Conservation (phyloP, 2,113 vertebrate species). For the Rousettus leschenaultii region DNA sequence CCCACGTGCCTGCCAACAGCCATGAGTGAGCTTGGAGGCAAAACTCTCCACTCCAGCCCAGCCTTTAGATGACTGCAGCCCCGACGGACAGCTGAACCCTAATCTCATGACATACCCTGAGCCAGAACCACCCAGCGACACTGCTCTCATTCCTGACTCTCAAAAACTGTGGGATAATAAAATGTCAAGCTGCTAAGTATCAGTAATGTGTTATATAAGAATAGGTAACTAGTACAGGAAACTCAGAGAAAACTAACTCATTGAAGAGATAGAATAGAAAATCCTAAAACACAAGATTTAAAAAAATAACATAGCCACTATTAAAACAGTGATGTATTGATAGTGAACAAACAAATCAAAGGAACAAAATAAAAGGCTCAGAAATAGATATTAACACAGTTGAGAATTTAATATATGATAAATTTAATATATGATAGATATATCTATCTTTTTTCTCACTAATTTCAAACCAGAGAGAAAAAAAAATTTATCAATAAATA, state of each 20-base stretch:
- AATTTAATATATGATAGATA: not conserved
- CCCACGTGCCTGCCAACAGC: too few species aligned
- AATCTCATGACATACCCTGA: not conserved
- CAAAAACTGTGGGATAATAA: not conserved
- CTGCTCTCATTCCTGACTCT: not conserved
- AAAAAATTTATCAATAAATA: slow-evolving; percentile 26
- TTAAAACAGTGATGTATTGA: not conserved
- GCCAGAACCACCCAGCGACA: not conserved
- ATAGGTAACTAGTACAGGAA: not conserved
- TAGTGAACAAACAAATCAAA: not conserved
- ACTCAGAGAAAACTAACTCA: not conserved
- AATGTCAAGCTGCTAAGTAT: not conserved
- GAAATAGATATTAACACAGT: not conserved
- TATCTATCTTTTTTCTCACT: too few species aligned
- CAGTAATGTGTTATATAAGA: not conserved
- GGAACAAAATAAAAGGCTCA: not conserved
- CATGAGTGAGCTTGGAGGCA: not conserved
- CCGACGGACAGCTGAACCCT: not conserved
- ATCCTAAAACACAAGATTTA: not conserved
- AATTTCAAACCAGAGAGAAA: not conserved
- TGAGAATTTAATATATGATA: not conserved
- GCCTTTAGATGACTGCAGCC: not conserved
- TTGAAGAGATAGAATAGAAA: not conserved
- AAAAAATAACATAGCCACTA: not conserved
- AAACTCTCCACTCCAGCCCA: not conserved